Base-by-base conservation (phyloP, 2,888 invertebrate species). In the Linnaemya vulpina region DNA sequence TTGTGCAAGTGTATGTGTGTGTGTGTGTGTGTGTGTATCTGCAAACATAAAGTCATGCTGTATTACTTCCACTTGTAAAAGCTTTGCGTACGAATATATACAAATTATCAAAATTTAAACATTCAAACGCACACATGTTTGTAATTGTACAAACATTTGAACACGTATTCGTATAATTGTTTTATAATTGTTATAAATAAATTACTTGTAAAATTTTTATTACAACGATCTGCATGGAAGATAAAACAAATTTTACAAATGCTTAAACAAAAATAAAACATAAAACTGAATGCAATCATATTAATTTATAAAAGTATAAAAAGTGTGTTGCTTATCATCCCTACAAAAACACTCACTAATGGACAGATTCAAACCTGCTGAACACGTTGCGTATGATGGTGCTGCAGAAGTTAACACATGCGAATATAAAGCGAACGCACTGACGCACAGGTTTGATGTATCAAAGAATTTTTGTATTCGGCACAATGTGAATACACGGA, bases 131-230 rank as follows among this genome's bases (percentile, higher is more conserved):
- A 63, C 30, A 60, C 30, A 49, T 20, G 9, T 55, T 7, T 51
- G 30, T 25, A 51, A 68, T 40, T 46, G 22, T 40, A 71, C 40
- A 15, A 73, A 40, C 68, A 68, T 68, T 70, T 82, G 65, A 60
- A 51, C 74, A 81, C 81, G 65, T 67, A 11, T 11, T 13, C 11
- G 70, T 83, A 68, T 83, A 80, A 79, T 80, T 77, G 84, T 86
- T 81, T 84, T 85, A 75, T 85, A 85, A 85, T 85, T 85, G 82
- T 82, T 75, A 75, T 78, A 82, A 85, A 82, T 82, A 85, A 85
- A 85, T 85, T 85, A 82, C 85, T 82, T 82, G 85, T 85, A 85
- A 82, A 82, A 78, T 85, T 81, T 85, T 82, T 78, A 82, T 78
- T 75, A 68, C 78, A 75, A 81, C 58, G 58, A 82, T 75, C 74